These are phyloP conservation scores for Portevinia maculata DNA, from an alignment of 2,888 invertebrate genomes.

Conservation along the genomic window DNA sequence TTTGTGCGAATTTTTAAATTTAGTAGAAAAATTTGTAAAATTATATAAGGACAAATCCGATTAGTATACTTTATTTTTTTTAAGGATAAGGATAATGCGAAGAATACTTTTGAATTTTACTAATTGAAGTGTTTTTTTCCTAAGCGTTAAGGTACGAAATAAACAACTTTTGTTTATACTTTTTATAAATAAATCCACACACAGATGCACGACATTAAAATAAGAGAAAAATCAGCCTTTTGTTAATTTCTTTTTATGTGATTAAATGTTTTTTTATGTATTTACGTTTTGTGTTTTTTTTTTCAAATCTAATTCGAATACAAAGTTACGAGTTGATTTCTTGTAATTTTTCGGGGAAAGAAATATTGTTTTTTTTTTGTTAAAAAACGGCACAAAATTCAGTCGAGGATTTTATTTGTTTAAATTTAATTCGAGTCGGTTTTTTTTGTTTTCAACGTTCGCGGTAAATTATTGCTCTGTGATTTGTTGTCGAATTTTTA, in stretches of 20 bases:
- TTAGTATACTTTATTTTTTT: constrained; percentile 25
- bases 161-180: constrained; percentile 55
- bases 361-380: constrained; percentile 34
- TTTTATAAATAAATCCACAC: constrained; percentile 71
- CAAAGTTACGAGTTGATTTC: constrained; percentile 4
- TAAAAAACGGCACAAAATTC: constrained; percentile 73
- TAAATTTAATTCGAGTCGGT: constrained; percentile 35
- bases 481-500: constrained; percentile 61
- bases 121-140: constrained; percentile 44
- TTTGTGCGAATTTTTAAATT: constrained; percentile 55
- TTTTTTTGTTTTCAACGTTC: constrained; percentile 22
- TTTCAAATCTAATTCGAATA: constrained; percentile 50
- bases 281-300: constrained; percentile 1
- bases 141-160: constrained; percentile 63
- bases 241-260: constrained; percentile 76
- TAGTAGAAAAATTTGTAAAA: constrained; percentile 66
- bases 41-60: constrained; percentile 62
- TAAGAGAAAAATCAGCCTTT: constrained; percentile 82
- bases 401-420: constrained; percentile 62
- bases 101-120: constrained; percentile 22
- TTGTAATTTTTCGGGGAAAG: constrained; percentile 20
- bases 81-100: constrained; percentile 32
- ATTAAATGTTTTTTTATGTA: constrained; percentile 30
- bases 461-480: constrained; percentile 69
- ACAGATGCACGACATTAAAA: constrained; percentile 82